Evolutionary conservation across 2,888 invertebrate genomes (phyloP), one percentile per base, ranked within the genome.

Genomic region (Anagyrus pseudococci): DNA sequence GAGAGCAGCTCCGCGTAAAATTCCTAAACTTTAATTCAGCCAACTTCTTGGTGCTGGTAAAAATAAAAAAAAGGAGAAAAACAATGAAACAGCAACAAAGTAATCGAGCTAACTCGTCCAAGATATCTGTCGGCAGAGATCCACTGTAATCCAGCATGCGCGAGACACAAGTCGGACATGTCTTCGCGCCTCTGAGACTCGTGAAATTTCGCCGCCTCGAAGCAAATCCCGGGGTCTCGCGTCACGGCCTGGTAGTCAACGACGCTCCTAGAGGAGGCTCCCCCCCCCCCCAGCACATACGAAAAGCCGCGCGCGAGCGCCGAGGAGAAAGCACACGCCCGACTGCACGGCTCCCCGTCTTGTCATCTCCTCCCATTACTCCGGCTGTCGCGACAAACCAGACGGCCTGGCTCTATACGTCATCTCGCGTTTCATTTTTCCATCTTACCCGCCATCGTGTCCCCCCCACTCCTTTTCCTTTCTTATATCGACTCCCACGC

Each of bases 351-450:
- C 22, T 15, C 20, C 7, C 53, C 15, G 15, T 1, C 60, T 17
- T 40, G 53, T 54, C 60, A 54, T n/a, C n/a, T 60, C 61, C 62
- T 37, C 7, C 56, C 56, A 62, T 56, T 62, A 52, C 62, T 62
- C 46, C 56, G 46, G 49, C 56, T 62, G 62, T 62, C 61, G 29
- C 25, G 17, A 33, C 44, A 49, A 60, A 60, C 53, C 53, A 54
- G 49, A 19, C 19, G 43, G n/a, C n/a, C n/a, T n/a, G n/a, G n/a
- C n/a, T n/a, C n/a, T n/a, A n/a, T n/a, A 29, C 6, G 29, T 29
- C 4, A 7, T 7, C 29, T 29, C 29, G 29, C 10, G 29, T 7
- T 10, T 4, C 29, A 8, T 8, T 2, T 8, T 10, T 37, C 13
- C 15, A 10, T 37, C 2, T 37, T 37, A 37, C 8, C 33, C 2